Percentiles rank a stretch among this genome's conserved stretches.
Evolutionary conservation across 2,113 vertebrate genomes (phyloP).

Genomic region (Callionymus lyra): DNA sequence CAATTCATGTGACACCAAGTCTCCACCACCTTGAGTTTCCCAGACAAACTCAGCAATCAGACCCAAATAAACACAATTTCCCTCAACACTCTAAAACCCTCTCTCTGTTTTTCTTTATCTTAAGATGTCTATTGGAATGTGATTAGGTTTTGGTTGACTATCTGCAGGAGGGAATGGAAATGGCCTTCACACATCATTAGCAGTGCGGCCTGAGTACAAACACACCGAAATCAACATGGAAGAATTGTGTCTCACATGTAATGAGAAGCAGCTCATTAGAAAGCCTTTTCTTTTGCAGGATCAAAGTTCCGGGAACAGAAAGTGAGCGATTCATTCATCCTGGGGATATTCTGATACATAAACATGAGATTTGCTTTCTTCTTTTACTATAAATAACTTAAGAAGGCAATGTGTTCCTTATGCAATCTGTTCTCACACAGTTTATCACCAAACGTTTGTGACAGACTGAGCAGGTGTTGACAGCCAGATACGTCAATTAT

Average conservation of each 20-base stretch:
- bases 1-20: slow-evolving; percentile 50
- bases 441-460: too few relatives aligned
- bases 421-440: slow-evolving; percentile 21
- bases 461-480: too few relatives aligned
- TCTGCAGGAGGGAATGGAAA: slow-evolving; percentile 12
- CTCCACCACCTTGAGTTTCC: not conserved
- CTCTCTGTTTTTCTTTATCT: slow-evolving; percentile 2
- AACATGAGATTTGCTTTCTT: slow-evolving; percentile 42
- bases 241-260: slow-evolving; percentile 9
- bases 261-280: slow-evolving; percentile 29
- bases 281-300: slow-evolving; percentile 9
- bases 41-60: slow-evolving; percentile 9
- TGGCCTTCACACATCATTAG: slow-evolving; percentile 20
- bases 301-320: slow-evolving; percentile 24
- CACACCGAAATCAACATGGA: slow-evolving; percentile 9
- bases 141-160: slow-evolving; percentile 14
- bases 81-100: slow-evolving; percentile 2
- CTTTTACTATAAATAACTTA: slow-evolving; percentile 35
- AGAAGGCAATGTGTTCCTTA: slow-evolving; percentile 22
- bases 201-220: not conserved
- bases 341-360: slow-evolving; percentile 40
- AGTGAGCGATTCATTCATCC: slow-evolving; percentile 21
- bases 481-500: too few relatives aligned
- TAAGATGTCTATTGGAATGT: too few relatives aligned
- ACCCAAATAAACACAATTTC: slow-evolving; percentile 14